A percentile compares a stretch with the other conserved stretches of the same genome.
phyloP scores from a whole-genome alignment of 2,797 vertebrate species.

The Muraenolepis orangiensis region DNA sequence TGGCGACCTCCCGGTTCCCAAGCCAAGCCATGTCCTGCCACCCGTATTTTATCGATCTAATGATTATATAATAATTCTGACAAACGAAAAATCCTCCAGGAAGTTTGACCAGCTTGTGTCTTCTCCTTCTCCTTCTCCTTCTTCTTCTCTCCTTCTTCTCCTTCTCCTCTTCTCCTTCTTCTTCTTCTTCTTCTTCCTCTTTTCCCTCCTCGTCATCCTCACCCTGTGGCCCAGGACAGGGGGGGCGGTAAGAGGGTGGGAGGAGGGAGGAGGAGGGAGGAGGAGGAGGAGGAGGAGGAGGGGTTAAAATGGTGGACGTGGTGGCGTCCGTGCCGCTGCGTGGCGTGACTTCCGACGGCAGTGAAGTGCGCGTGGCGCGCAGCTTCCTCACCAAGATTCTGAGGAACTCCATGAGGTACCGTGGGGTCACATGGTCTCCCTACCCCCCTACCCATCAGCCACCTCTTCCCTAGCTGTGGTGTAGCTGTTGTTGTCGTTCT shows the following conservation, averaged over 20 bases:
- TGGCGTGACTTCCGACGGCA: constrained; percentile 82
- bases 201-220: neutral
- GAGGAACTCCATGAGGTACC: constrained; percentile 88
- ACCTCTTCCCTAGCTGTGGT: neutral
- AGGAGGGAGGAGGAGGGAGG: neutral
- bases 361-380: constrained; percentile 80
- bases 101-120: too few species aligned
- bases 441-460: neutral
- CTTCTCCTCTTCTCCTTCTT: too few species aligned
- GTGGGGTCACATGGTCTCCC: constrained; percentile 13
- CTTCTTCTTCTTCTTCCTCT: too few species aligned
- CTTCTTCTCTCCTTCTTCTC: too few species aligned
- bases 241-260: too few species aligned
- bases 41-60: too few species aligned
- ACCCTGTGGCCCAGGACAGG: too few species aligned
- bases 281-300: constrained; percentile 52
- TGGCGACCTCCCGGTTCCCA: too few species aligned
- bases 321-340: constrained; percentile 67
- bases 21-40: too few species aligned
- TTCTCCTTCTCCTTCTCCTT: too few species aligned
- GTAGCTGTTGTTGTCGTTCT: neutral
- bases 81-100: too few species aligned
- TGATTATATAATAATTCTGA: too few species aligned
- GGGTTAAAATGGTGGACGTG: constrained; percentile 79
- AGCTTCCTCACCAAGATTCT: constrained; percentile 88